phyloP scores from a whole-genome alignment of 2,113 vertebrate species.

The Daubentonia madagascariensis region DNA sequence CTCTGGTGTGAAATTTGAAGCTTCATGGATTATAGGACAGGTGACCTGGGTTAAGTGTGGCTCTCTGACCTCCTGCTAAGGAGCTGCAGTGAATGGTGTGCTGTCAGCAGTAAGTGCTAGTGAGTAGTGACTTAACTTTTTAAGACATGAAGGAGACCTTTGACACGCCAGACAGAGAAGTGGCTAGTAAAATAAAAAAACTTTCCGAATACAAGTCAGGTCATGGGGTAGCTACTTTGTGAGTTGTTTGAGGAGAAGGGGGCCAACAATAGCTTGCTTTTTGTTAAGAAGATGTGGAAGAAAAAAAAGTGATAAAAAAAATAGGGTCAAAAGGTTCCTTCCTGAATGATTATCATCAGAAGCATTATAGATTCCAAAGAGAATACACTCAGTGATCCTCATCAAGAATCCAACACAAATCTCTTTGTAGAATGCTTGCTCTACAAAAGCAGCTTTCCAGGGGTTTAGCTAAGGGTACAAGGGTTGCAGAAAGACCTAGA shows the following conservation, averaged over 20 bases:
- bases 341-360: neutral
- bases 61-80: neutral
- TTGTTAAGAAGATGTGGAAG: neutral
- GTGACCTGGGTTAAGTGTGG: neutral
- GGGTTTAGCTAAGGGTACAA: neutral
- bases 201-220: neutral
- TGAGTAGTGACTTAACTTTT: neutral
- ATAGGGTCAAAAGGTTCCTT: neutral
- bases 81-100: neutral
- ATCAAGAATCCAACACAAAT: neutral
- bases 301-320: neutral
- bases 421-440: neutral
- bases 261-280: neutral
- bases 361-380: neutral
- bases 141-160: neutral
- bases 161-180: neutral
- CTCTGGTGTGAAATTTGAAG: neutral
- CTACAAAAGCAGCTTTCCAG: neutral
- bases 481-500: neutral
- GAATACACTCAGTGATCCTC: neutral
- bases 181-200: neutral
- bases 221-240: neutral
- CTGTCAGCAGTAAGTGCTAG: neutral
- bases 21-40: neutral
- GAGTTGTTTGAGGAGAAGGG: neutral